These are phyloP conservation scores for Callyntrura guangdongensis DNA, from an alignment of 2,888 invertebrate genomes.

Conservation along the genomic window DNA sequence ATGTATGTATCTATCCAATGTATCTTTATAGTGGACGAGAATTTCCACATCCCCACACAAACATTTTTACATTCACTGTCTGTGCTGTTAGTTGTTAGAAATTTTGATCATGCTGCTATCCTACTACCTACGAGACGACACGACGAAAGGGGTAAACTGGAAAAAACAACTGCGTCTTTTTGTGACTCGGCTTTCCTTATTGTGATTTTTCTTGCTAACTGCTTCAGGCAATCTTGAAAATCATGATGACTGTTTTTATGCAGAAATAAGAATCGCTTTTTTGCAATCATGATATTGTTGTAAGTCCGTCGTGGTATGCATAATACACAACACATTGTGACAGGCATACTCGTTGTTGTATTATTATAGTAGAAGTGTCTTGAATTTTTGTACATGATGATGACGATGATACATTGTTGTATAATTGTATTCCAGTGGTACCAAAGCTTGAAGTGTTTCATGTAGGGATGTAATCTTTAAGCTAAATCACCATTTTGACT, in stretches of 20 bases:
- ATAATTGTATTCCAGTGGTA: neutral
- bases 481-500: neutral
- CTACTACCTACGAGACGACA: conserved; percentile 48
- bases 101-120: conserved; percentile 48
- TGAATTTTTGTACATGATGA: neutral
- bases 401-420: neutral
- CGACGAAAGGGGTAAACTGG: conserved; percentile 42
- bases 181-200: conserved; percentile 76
- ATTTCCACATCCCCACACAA: no score
- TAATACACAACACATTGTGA: neutral
- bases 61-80: neutral
- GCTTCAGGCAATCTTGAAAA: conserved; percentile 74
- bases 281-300: conserved; percentile 47
- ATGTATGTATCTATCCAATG: neutral
- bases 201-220: conserved; percentile 71
- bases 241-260: conserved; percentile 71
- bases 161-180: conserved; percentile 78
- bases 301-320: neutral
- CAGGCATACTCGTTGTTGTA: neutral
- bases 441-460: neutral
- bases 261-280: conserved; percentile 59
- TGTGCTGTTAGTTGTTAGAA: conserved; percentile 5
- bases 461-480: neutral
- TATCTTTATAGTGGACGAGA: no score
- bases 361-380: neutral